phyloP scores from a whole-genome alignment of 2,113 vertebrate species.

The Brachirus orientalis region DNA sequence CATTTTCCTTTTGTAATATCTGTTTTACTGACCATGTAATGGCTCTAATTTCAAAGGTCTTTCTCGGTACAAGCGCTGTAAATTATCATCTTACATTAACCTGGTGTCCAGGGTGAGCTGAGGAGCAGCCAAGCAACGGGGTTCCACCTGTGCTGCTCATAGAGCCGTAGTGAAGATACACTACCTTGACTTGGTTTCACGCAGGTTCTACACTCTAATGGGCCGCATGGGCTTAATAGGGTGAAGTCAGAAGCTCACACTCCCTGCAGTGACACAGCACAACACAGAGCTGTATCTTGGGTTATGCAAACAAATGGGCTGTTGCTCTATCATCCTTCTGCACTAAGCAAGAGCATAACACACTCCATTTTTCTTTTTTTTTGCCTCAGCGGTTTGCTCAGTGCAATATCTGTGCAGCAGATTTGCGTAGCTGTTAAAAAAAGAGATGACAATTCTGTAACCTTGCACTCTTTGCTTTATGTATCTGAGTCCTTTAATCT shows the following conservation, averaged over 20 bases:
- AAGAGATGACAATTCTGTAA: background rate
- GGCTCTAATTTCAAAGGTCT: background rate
- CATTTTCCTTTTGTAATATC: too few relatives aligned
- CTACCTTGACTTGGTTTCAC: constrained; percentile 16
- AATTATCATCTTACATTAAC: background rate
- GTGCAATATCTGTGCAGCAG: constrained; percentile 10
- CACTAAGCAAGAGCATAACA: constrained; percentile 23
- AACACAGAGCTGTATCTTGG: constrained; percentile 9
- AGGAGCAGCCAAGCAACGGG: constrained; percentile 5
- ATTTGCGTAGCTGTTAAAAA: constrained; percentile 4
- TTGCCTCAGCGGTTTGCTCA: constrained; percentile 10
- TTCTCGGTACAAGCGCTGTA: background rate
- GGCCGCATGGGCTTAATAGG: background rate
- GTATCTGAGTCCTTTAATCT: background rate
- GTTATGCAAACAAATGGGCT: constrained; percentile 21
- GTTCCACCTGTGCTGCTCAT: constrained; percentile 1
- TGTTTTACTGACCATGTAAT: too few relatives aligned
- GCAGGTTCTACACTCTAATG: constrained; percentile 20
- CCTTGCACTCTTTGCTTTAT: background rate
- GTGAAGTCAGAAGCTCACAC: constrained; percentile 1
- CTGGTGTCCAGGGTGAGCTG: background rate
- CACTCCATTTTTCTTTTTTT: background rate
- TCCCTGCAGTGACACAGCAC: constrained; percentile 15
- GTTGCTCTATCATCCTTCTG: constrained; percentile 21
- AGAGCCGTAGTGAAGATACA: background rate